Percentiles rank a stretch among this genome's conserved stretches.
Conservation (phyloP, 2,113 vertebrate genomes). For the Ovibos moschatus region DNA sequence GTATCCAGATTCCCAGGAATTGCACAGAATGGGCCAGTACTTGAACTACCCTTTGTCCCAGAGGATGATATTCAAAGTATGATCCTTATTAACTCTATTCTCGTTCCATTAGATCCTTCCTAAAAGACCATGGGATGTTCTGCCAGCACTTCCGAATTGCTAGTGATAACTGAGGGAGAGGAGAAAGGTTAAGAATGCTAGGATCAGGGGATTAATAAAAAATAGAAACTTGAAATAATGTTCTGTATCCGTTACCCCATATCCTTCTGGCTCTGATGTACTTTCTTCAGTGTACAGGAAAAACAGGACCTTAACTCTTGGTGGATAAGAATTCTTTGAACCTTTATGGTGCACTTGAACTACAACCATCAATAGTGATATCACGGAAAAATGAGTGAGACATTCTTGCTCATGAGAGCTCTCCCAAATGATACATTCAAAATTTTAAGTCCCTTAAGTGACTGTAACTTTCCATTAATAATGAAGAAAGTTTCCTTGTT, state of each 20-base stretch:
- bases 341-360: slow-evolving; percentile 38
- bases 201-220: background rate
- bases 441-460: slow-evolving; percentile 20
- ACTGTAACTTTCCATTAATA: slow-evolving; percentile 51
- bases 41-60: background rate
- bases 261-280: background rate
- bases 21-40: background rate
- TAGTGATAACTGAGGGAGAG: background rate
- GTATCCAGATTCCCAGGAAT: background rate
- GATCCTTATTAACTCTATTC: background rate
- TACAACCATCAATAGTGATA: slow-evolving; percentile 59
- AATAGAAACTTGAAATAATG: background rate
- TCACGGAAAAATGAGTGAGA: slow-evolving; percentile 49
- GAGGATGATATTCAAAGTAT: background rate
- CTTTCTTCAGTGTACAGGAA: background rate
- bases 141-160: background rate
- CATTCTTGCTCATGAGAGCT: slow-evolving; percentile 44
- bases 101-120: background rate
- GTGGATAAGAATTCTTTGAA: slow-evolving; percentile 17
- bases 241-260: background rate
- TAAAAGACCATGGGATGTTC: background rate
- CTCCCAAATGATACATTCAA: slow-evolving; percentile 48
- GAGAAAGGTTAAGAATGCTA: background rate
- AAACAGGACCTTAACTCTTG: slow-evolving; percentile 7
- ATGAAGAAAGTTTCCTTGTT: slow-evolving; percentile 24